Percentiles rank a stretch among this genome's conserved stretches.
phyloP scores from a whole-genome alignment of 2,797 vertebrate genomes.

The Champsocephalus gunnari region DNA sequence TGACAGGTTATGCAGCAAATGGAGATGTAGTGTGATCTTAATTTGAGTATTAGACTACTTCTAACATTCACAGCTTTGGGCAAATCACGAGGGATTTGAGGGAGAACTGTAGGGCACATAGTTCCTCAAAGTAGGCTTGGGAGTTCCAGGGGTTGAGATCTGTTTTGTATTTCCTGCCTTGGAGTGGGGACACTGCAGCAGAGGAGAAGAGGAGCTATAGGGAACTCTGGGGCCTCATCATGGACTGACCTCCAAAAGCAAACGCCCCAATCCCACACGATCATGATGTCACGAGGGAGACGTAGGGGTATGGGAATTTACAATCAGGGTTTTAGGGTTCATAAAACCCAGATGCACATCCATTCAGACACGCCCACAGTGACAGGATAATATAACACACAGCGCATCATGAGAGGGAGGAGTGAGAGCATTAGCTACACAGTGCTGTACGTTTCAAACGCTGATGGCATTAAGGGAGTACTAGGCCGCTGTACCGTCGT shows the following conservation, averaged over 20 bases:
- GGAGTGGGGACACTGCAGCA: conserved; percentile 34
- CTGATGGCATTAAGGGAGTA: conserved; percentile 49
- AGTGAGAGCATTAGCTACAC: background rate
- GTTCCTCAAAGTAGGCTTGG: conserved; percentile 34
- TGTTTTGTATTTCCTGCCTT: conserved; percentile 77
- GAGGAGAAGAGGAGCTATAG: conserved; percentile 33
- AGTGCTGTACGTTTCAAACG: conserved; percentile 2
- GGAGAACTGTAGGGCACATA: background rate
- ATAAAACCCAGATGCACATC: conserved; percentile 60
- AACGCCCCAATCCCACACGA: conserved; percentile 40
- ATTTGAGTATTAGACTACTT: background rate
- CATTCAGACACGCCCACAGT: conserved; percentile 35
- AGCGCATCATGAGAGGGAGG: conserved; percentile 25
- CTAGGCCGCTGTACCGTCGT: conserved; percentile 16
- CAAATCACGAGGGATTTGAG: background rate
- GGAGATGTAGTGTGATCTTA: background rate
- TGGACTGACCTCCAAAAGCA: conserved; percentile 58
- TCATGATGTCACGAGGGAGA: conserved; percentile 68
- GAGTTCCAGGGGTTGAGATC: conserved; percentile 65
- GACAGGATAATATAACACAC: conserved; percentile 32
- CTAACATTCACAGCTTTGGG: conserved; percentile 1
- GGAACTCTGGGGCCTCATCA: conserved; percentile 65
- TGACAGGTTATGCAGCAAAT: too few species aligned
- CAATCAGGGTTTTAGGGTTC: conserved; percentile 59
- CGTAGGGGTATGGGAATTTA: conserved; percentile 59